Base-by-base conservation (phyloP, 2,888 invertebrate genomes). In the Thecocarcelia acutangulata region DNA sequence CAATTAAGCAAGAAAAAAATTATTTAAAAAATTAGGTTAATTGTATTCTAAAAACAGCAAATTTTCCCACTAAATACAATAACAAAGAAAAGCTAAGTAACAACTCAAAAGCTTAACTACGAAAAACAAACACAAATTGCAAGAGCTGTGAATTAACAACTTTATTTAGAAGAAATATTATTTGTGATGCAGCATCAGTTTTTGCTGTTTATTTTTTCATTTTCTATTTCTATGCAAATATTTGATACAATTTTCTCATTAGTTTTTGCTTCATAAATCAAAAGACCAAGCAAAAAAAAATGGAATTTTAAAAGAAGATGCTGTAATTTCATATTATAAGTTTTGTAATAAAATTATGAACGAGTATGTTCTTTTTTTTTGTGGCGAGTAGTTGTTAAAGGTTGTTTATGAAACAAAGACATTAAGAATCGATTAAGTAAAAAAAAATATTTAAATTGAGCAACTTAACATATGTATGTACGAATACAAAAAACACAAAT, bases 41-140 rank as follows among this genome's bases (percentile, higher is more conserved):
- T 82, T 74, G 69, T 56, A 82, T 82, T 82, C 81, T 82, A 73
- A 56, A 81, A 64, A 64, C 37, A 44, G 13, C 19, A 73, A 64
- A 24, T 40, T 70, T 76, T 77, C 81, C 68, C 81, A 82, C 56
- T 28, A 64, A 58, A 58, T 13, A 64, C 48, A 77, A 73, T 42
- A 81, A 73, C 50, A 72, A 69, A n/a, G 28, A 69, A 44, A 63
- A 68, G 21, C 1, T 5, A 28, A 64, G n/a, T 9, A 28, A 48
- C 8, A 46, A 74, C 13, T 54, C 46, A 50, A 74, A 61, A 50
- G 44, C 33, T 68, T 59, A 50, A 76, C n/a, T n/a, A 68, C 61
- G 44, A 28, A 56, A 61, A 21, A 50, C 21, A 61, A 21, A 50
- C 21, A 61, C 9, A 58, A 15, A 44, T 61, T 76, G 68, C 76